A percentile compares a stretch with the other conserved stretches of the same genome.
These are phyloP conservation scores for Gisinianus flammeolus DNA, from an alignment of 2,888 invertebrate genomes.

Conservation along the genomic window DNA sequence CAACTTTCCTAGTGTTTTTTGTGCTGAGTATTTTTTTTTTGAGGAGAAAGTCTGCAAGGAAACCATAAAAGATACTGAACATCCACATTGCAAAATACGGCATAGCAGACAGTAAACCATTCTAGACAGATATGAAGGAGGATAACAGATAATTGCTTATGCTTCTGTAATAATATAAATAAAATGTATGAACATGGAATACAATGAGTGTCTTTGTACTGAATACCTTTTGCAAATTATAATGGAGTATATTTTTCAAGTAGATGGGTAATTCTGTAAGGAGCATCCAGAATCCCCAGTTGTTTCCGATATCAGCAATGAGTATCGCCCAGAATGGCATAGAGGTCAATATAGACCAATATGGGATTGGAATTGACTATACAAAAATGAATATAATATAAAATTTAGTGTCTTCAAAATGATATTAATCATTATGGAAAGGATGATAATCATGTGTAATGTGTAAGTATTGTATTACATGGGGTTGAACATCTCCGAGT, in stretches of 20 bases:
- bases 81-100: constrained; percentile 45
- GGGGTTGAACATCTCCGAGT: constrained; percentile 22
- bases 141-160: not conserved
- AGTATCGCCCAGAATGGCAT: constrained; percentile 82
- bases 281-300: constrained; percentile 85
- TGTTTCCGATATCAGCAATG: constrained; percentile 74
- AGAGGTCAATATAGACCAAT: constrained; percentile 74
- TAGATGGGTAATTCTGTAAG: constrained; percentile 81
- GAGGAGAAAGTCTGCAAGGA: constrained; percentile 30
- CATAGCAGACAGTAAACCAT: constrained; percentile 39
- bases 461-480: not conserved
- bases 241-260: constrained; percentile 82
- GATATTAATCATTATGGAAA: too few relatives aligned
- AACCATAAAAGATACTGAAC: constrained; percentile 38
- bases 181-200: not conserved
- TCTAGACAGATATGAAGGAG: constrained; percentile 33
- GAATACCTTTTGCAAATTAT: constrained; percentile 69
- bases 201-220: not conserved
- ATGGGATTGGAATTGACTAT: constrained; percentile 67
- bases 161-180: not conserved
- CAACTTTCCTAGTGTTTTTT: constrained; percentile 34
- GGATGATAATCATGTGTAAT: too few relatives aligned
- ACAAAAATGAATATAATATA: not conserved
- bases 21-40: constrained; percentile 16
- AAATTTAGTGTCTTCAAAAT: too few relatives aligned